Conservation (phyloP, 2,797 vertebrate species). For the Crocidura indochinensis region DNA sequence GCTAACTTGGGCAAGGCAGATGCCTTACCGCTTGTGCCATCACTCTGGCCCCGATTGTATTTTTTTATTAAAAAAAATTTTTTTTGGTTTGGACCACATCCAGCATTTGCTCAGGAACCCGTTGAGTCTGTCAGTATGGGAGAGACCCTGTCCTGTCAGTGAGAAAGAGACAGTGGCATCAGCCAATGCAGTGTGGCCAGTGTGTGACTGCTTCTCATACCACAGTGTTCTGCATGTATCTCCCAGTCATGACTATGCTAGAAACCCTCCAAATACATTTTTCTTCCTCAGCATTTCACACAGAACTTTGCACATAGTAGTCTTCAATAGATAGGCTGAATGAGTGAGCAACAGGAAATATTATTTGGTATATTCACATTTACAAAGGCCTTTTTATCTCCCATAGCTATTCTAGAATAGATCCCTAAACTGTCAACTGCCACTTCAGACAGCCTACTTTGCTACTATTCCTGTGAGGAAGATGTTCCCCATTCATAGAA, state of each 20-base stretch:
- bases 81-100: too few species aligned
- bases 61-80: too few species aligned
- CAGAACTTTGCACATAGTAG: constrained; percentile 27
- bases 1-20: too few species aligned
- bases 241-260: neutral
- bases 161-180: too few species aligned
- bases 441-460: constrained; percentile 9
- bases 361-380: neutral
- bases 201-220: neutral
- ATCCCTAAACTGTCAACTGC: neutral
- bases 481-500: constrained; percentile 13
- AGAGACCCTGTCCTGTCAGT: too few species aligned
- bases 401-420: neutral
- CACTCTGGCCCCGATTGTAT: too few species aligned
- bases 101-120: too few species aligned
- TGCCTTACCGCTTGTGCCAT: too few species aligned
- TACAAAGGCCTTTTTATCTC: constrained; percentile 40
- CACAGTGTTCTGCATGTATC: neutral
- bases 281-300: constrained; percentile 53
- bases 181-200: too few species aligned
- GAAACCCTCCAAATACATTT: constrained; percentile 44
- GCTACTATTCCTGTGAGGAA: constrained; percentile 11
- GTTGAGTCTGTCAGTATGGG: too few species aligned
- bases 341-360: neutral
- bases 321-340: constrained; percentile 46